Base-by-base conservation (phyloP, 2,113 vertebrate species). In the Hemichromis elongatus region DNA sequence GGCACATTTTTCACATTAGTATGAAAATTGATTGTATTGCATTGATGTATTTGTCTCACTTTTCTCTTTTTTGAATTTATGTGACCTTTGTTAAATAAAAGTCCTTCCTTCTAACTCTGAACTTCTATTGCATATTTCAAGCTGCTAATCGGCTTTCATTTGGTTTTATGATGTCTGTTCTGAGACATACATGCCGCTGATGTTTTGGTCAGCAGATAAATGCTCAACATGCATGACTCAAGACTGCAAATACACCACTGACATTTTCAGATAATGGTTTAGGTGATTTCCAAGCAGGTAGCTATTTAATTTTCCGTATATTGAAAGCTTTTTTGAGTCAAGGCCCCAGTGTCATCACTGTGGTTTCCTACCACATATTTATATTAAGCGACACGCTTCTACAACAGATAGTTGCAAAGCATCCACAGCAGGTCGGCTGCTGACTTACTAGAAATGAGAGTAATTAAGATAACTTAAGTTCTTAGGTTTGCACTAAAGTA, bases 1-100 rank as follows among this genome's bases (percentile, higher is more conserved):
- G 81, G 28, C 81, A 87, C 89, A 93, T 94, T 94, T 93, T 93
- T 93, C 88, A 84, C 82, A 92, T 95, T 93, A n/a, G n/a, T n/a
- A n/a, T n/a, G n/a, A n/a, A n/a, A n/a, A n/a, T n/a, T n/a, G n/a
- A n/a, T n/a, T n/a, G n/a, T n/a, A n/a, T n/a, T n/a, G n/a, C n/a
- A n/a, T n/a, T n/a, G n/a, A n/a, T 47, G 37, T 87, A 30, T 56
- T 57, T n/a, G 7, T 40, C 7, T 83, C 73, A 73, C 16, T 73
- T 5, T 80, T 37, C 79, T 77, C 57, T 35, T 47, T 35, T 28
- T n/a, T 16, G 4, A 56, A 37, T 42, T 40, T 68, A 40, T 73
- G 19, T 75, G 57, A 35, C 33, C 54, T 53, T 47, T 81, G 21
- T 40, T 52, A 13, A 59, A 80, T 79, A 56, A 78, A 75, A 14